phyloP scores from a whole-genome alignment of 2,113 vertebrate genomes.

The Rhinolophus ferrumequinum region DNA sequence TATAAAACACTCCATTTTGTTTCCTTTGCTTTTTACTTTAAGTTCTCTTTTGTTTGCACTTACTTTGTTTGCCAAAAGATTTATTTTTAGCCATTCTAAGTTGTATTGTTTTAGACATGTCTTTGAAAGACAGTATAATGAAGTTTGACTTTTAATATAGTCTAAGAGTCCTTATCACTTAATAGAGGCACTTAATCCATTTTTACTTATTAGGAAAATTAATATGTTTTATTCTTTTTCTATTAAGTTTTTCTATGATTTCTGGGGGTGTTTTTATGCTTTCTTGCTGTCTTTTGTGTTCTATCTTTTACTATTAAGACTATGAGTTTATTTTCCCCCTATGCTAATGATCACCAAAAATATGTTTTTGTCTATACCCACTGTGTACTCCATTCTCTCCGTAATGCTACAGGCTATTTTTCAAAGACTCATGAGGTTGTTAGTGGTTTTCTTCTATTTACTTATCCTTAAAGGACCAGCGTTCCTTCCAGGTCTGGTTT shows the following conservation, averaged over 20 bases:
- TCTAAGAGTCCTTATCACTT: conserved; percentile 19
- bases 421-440: background rate
- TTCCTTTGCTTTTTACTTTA: conserved; percentile 44
- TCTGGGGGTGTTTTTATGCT: background rate
- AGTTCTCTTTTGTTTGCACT: conserved; percentile 34
- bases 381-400: background rate
- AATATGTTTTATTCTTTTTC: background rate
- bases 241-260: background rate
- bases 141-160: conserved; percentile 31
- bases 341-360: conserved; percentile 7
- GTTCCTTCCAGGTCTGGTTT: conserved; percentile 26
- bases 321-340: background rate
- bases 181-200: background rate
- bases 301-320: background rate
- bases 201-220: conserved; percentile 49
- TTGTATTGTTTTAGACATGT: background rate
- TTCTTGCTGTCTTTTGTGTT: conserved; percentile 19
- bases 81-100: background rate
- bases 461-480: conserved; percentile 32
- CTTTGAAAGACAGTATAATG: background rate
- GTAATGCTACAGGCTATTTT: conserved; percentile 28
- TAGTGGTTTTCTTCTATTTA: conserved; percentile 32
- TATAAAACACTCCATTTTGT: background rate
- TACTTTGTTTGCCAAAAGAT: conserved; percentile 26
- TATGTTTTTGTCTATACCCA: background rate